These are phyloP conservation scores for Ptyas mucosa DNA, from an alignment of 2,113 vertebrate genomes.

Conservation along the genomic window DNA sequence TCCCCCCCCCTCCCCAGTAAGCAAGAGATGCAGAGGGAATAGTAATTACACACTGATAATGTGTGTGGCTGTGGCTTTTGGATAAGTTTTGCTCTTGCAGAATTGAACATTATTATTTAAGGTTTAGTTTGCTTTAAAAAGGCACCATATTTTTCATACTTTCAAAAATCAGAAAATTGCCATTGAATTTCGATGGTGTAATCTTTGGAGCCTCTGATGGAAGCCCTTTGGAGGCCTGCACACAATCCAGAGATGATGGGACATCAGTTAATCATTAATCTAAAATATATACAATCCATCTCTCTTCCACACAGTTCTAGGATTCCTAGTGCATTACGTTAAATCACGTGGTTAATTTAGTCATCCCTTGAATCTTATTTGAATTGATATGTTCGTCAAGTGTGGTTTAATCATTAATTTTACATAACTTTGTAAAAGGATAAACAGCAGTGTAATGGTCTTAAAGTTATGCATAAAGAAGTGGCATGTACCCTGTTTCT, in stretches of 20 bases:
- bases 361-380: neutral
- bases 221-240: neutral
- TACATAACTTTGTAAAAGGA: neutral
- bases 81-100: neutral
- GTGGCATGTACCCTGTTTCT: neutral
- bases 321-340: neutral
- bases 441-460: neutral
- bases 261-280: neutral
- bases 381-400: neutral
- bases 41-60: neutral
- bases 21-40: neutral
- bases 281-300: neutral
- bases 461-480: neutral
- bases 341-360: neutral
- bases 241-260: neutral
- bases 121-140: neutral
- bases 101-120: neutral
- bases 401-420: neutral
- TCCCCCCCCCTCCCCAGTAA: accelerated
- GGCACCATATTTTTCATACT: neutral
- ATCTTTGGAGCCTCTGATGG: neutral
- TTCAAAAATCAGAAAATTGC: neutral
- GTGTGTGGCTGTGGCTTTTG: neutral
- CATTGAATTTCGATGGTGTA: neutral
- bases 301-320: neutral